phyloP scores from a whole-genome alignment of 2,113 vertebrate species.

The Malurus alboscapulatus region DNA sequence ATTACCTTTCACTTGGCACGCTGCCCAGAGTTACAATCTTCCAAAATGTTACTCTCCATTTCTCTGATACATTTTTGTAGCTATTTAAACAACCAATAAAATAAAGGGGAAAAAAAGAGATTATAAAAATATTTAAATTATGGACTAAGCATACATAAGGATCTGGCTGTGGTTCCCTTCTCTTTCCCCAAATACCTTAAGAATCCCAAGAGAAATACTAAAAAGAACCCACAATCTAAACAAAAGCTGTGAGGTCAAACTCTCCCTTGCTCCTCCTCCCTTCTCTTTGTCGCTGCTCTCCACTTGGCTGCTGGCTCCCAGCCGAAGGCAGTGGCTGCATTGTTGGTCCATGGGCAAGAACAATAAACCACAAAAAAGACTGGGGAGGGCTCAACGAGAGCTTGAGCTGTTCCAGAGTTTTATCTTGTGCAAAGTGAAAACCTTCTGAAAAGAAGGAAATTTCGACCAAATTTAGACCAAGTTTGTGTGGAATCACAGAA shows the following conservation, averaged over 20 bases:
- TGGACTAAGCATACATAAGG: neutral
- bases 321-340: neutral
- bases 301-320: neutral
- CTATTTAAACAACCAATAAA: neutral
- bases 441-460: neutral
- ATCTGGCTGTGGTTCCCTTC: neutral
- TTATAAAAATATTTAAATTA: neutral
- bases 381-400: neutral
- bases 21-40: neutral
- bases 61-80: neutral
- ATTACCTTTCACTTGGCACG: neutral
- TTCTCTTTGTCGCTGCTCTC: neutral
- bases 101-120: neutral
- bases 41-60: neutral
- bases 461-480: neutral
- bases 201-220: slow-evolving; percentile 35
- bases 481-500: neutral
- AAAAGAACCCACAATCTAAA: slow-evolving; percentile 19
- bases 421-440: neutral
- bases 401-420: neutral
- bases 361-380: neutral
- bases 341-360: neutral
- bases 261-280: slow-evolving; percentile 37
- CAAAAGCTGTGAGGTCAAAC: slow-evolving; percentile 42
- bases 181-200: neutral